A percentile compares a stretch with the other conserved stretches of the same genome.
These are phyloP conservation scores for Pluvianellus socialis DNA, from an alignment of 2,113 vertebrate species.

Conservation along the genomic window DNA sequence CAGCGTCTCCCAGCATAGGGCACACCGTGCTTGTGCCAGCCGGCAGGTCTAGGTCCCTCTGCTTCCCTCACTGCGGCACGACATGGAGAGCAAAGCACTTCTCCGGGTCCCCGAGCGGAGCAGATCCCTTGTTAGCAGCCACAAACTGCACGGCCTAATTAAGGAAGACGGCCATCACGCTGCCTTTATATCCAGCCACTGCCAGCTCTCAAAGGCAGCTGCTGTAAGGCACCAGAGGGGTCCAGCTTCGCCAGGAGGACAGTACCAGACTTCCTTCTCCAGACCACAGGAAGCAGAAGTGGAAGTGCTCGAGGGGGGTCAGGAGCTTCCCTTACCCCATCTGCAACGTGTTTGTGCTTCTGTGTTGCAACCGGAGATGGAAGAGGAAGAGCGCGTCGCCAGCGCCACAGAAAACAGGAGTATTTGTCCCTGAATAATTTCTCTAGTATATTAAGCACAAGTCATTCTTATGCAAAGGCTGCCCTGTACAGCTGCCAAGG, in stretches of 20 bases:
- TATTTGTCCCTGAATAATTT: conserved; percentile 54
- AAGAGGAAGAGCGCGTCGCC: neutral
- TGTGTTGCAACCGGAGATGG: neutral
- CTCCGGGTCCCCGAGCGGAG: accelerated
- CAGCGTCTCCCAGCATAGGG: neutral
- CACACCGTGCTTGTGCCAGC: neutral
- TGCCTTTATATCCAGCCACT: neutral
- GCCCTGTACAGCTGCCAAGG: conserved; percentile 57
- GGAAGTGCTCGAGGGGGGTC: neutral
- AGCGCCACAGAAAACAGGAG: neutral
- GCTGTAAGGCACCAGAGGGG: neutral
- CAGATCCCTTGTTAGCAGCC: neutral
- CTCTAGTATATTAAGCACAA: conserved; percentile 52
- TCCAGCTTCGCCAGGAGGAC: neutral
- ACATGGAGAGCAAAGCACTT: neutral
- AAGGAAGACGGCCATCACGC: neutral
- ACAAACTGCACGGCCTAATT: neutral
- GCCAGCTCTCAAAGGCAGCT: neutral
- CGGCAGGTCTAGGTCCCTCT: neutral
- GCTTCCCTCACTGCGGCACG: neutral
- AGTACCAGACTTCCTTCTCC: neutral
- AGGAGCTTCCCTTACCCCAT: neutral
- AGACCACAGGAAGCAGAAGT: neutral
- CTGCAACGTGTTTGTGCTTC: neutral
- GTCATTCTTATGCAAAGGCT: conserved; percentile 62